phyloP scores from a whole-genome alignment of 2,797 vertebrate genomes.

The Chelon labrosus region DNA sequence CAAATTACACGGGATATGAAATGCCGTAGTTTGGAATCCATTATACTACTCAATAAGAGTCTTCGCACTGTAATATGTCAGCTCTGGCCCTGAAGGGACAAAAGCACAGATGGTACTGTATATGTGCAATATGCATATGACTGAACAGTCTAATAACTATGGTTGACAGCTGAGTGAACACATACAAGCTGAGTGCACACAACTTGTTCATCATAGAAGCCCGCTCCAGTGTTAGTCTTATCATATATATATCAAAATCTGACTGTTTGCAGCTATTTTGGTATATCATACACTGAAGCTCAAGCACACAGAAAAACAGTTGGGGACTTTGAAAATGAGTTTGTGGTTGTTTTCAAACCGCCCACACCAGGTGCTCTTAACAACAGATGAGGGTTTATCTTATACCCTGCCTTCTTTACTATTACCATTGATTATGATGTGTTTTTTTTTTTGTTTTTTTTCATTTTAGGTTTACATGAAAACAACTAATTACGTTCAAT shows the following conservation, averaged over 20 bases:
- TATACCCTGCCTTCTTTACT: slow-evolving; percentile 46
- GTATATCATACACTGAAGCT: slow-evolving; percentile 31
- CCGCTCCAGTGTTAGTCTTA: slow-evolving; percentile 12
- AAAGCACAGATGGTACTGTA: slow-evolving; percentile 82
- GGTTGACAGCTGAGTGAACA: slow-evolving; percentile 75
- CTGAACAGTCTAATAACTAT: slow-evolving; percentile 80
- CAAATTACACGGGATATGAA: slow-evolving; percentile 82
- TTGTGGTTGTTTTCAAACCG: slow-evolving; percentile 59
- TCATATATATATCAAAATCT: slow-evolving; percentile 37
- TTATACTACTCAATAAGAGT: slow-evolving; percentile 81
- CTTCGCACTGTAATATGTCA: slow-evolving; percentile 82
- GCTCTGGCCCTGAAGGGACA: slow-evolving; percentile 79
- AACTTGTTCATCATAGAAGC: slow-evolving; percentile 61
- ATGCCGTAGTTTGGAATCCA: slow-evolving; percentile 82
- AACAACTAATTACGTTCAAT: slow-evolving; percentile 79
- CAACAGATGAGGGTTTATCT: slow-evolving; percentile 59
- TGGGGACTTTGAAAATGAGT: slow-evolving; percentile 54
- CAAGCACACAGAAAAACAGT: slow-evolving; percentile 56
- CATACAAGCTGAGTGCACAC: slow-evolving; percentile 62
- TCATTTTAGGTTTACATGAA: slow-evolving; percentile 65
- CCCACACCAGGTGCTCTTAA: slow-evolving; percentile 72
- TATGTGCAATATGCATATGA: slow-evolving; percentile 82
- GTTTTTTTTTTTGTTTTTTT: slow-evolving; percentile 34
- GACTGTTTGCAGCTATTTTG: slow-evolving; percentile 43
- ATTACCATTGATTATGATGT: slow-evolving; percentile 61